Base-by-base conservation (phyloP, 2,113 vertebrate genomes). In the Pygoscelis adeliae region DNA sequence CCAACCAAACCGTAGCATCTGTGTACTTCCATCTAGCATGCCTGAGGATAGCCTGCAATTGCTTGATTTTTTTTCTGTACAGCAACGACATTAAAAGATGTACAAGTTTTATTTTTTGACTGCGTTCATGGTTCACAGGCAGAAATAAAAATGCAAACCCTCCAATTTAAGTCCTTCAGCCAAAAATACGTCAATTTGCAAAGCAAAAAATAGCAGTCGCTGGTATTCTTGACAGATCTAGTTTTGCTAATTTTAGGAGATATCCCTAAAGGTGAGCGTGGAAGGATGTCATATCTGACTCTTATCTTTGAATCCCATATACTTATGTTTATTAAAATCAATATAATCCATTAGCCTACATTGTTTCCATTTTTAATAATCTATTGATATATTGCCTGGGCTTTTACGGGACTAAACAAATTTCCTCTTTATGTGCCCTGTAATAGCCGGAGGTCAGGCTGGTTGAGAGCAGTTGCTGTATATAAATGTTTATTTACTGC, bases 341-440 rank as follows among this genome's bases (percentile, higher is more conserved):
- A 98, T 98, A 98, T 96, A 96, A 93, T 97, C 98, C 98, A 98
- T 98, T 98, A 98, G 98, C 97, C 91, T 50, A 97, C 98, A 97
- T 93, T 97, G 96, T 97, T 97, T 97, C 98, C 97, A 98, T 98
- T 98, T 98, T 98, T 98, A 98, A 98, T 98, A 98, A 98, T 97
- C 98, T 98, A 98, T 98, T 98, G 98, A 98, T 98, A 98, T 98
- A 98, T 95, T 94, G 97, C 98, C 97, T 96, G 97, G 95, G 98
- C 98, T 98, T 98, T 98, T 98, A 98, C 66, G 98, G 98, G 98
- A 98, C 98, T 98, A 98, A 99, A 98, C 98, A 98, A 98, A 98
- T 98, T 98, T 98, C 98, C 98, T 98, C 97, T 98, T 97, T 96
- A 94, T 78, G 93, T 97, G 98, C 97, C 98, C 98, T 98, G 96